Evolutionary conservation across 2,113 vertebrate species (phyloP), one percentile per base, ranked within the genome.

Genomic region (Philantomba maxwellii): DNA sequence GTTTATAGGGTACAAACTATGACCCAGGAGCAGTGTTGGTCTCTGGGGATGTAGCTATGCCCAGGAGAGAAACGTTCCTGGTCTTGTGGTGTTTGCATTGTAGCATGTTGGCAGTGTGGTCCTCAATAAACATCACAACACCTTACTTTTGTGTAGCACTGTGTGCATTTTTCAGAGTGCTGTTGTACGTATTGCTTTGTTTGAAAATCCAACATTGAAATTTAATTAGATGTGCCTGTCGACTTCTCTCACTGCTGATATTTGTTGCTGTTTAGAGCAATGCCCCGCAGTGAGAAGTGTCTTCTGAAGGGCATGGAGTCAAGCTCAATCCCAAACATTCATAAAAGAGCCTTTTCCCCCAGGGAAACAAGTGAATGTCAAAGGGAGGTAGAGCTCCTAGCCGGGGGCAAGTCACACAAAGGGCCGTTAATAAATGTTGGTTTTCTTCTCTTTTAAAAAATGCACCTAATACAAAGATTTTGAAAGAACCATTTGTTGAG

Each of bases 381-480:
- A 49, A 49, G 19, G 43, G 25, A 53, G 13, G 51, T 25, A 30
- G 60, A 39, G 7, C 12, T 77, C 4, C 82, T 26, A 45, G 21
- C 25, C 51, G 17, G 23, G 82, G 83, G 55, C 45, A 64, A 19
- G 28, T 62, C 70, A 75, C 53, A 21, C 25, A 45, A 55, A 55
- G 30, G 66, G 6, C 39, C 21, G 17, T 15, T 62, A 23, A 9
- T 39, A 87, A 14, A 70, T 30, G 55, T 51, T 55, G 30, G 2
- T 82, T 86, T 92, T 62, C 55, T 90, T 51, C 30, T 51, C 47
- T 88, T 70, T 70, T 88, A 55, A 88, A 66, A 85, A 87, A 53
- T 86, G 53, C 66, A n/a, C 21, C 39, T 6, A n/a, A 26, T 57
- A 28, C 43, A 70, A 66, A 77, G 60, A 60, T 86, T 66, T 75